phyloP scores from a whole-genome alignment of 92 coral and sea anemone species.

The Zoanthus solanderi region DNA sequence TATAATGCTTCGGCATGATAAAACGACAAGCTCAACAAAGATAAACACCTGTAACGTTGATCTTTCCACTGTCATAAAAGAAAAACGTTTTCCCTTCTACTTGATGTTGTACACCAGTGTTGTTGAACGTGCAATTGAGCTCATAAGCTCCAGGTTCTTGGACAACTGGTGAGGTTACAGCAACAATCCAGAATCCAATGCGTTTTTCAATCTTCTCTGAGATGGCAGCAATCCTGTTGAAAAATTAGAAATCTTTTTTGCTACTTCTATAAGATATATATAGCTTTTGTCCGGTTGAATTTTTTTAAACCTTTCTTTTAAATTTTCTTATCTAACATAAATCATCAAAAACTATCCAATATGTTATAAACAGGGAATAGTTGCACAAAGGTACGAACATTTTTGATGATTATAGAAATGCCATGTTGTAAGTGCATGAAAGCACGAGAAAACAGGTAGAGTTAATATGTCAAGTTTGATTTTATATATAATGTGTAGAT shows the following conservation, averaged over 20 bases:
- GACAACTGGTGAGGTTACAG: slow-evolving; percentile 4
- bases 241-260: neutral
- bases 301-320: too few species aligned
- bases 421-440: too few species aligned
- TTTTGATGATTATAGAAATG: too few species aligned
- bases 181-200: neutral
- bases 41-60: slow-evolving; percentile 25
- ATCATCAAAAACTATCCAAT: too few species aligned
- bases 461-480: too few species aligned
- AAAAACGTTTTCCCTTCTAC: slow-evolving; percentile 41
- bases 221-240: slow-evolving; percentile 10
- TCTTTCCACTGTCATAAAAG: slow-evolving; percentile 48
- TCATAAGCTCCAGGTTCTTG: slow-evolving; percentile 34
- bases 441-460: too few species aligned
- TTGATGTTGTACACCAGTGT: neutral
- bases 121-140: slow-evolving; percentile 27
- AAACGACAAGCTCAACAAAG: neutral
- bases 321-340: too few species aligned
- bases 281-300: too few species aligned
- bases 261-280: neutral
- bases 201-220: neutral
- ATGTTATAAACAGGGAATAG: too few species aligned
- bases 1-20: too few species aligned
- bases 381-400: too few species aligned
- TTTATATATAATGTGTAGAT: too few species aligned